Conservation (phyloP, 2,113 vertebrate species). For the Sturnus vulgaris region DNA sequence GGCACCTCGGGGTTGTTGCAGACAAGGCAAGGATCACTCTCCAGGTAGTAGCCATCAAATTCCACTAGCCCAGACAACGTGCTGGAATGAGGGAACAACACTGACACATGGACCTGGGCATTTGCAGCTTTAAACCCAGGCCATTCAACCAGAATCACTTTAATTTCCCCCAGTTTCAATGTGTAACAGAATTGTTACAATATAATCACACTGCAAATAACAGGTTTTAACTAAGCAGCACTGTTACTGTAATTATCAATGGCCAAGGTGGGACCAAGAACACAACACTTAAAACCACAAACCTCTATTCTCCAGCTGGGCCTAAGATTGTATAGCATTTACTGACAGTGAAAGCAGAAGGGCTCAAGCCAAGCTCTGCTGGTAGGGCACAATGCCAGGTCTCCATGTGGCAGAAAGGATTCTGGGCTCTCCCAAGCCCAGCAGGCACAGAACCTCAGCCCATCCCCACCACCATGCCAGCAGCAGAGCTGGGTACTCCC, state of each 20-base stretch:
- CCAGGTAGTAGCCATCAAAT: slow-evolving; percentile 95
- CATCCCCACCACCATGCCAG: background rate
- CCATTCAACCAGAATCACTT: background rate
- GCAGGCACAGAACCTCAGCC: background rate
- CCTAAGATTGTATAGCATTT: background rate
- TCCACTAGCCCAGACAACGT: slow-evolving; percentile 95
- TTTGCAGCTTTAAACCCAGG: background rate
- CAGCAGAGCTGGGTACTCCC: background rate
- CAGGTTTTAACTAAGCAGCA: background rate
- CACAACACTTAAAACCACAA: background rate
- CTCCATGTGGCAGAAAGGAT: background rate
- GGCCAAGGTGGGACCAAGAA: background rate
- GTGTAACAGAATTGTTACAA: background rate
- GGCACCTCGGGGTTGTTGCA: slow-evolving; percentile 99
- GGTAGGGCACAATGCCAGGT: accelerated
- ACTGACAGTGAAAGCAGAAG: background rate
- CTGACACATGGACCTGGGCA: accelerated
- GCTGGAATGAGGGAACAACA: slow-evolving; percentile 64
- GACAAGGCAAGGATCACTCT: slow-evolving; percentile 96
- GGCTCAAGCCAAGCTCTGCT: background rate
- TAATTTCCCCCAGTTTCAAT: background rate
- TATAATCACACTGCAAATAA: background rate
- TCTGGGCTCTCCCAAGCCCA: background rate
- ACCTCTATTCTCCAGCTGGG: background rate
- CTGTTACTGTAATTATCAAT: background rate